These are phyloP conservation scores for Melipona quadrifasciata DNA, from an alignment of 1,140 invertebrate species.

Conservation along the genomic window DNA sequence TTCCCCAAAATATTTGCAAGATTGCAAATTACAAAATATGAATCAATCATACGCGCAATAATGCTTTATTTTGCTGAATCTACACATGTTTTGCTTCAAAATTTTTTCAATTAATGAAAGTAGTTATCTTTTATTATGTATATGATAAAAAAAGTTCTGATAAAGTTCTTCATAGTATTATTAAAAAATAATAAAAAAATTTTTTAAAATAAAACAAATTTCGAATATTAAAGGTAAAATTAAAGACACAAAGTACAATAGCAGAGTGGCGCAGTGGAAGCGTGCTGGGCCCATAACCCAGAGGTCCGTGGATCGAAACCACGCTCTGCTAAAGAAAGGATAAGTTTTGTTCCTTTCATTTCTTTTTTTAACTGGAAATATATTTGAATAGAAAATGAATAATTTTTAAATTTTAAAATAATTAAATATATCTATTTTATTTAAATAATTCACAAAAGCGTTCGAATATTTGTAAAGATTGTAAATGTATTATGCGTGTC, in stretches of 20 bases:
- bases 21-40: constrained; percentile 10
- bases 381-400: background rate
- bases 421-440: background rate
- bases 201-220: background rate
- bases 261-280: constrained; percentile 99
- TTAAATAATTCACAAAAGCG: background rate
- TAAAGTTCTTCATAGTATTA: background rate
- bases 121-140: background rate
- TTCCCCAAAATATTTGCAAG: background rate
- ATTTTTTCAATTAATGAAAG: background rate
- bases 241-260: constrained; percentile 29
- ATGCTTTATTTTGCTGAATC: background rate
- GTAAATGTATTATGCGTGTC: too few relatives aligned
- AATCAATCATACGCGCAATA: background rate
- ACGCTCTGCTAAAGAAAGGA: constrained; percentile 89
- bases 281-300: constrained; percentile 99
- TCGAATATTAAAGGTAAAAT: background rate
- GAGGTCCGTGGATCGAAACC: constrained; percentile 98
- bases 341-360: background rate
- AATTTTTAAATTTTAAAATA: background rate
- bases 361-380: background rate
- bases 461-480: too few relatives aligned
- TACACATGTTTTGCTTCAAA: background rate
- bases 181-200: too few relatives aligned
- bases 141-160: background rate